Percentiles rank a stretch among this genome's conserved stretches.
Conservation (phyloP, 2,888 invertebrate species). For the Crioceris asparagi region DNA sequence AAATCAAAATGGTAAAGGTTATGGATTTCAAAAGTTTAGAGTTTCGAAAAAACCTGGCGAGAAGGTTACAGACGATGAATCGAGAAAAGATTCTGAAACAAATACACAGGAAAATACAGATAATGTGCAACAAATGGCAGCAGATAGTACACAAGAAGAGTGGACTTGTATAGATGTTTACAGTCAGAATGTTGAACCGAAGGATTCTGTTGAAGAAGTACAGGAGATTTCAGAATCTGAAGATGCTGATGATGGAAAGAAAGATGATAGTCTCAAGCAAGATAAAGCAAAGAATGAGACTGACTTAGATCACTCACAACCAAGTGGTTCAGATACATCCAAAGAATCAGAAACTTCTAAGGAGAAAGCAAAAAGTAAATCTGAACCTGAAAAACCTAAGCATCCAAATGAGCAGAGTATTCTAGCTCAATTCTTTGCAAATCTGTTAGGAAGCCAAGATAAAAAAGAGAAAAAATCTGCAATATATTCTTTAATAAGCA, state of each 20-base stretch:
- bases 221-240: neutral
- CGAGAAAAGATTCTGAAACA: conserved; percentile 11
- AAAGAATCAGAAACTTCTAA: neutral
- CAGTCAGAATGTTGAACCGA: conserved; percentile 5
- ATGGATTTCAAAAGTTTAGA: conserved; percentile 42
- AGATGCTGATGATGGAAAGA: conserved; percentile 9
- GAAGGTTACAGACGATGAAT: conserved; percentile 8
- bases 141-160: no score
- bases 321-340: conserved; percentile 2
- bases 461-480: conserved; percentile 26
- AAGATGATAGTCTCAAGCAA: conserved; percentile 2
- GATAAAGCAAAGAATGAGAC: conserved; percentile 2
- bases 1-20: conserved; percentile 37
- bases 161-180: no score
- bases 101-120: neutral
- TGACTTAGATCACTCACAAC: neutral
- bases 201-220: conserved; percentile 10
- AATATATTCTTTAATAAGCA: conserved; percentile 25
- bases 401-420: conserved; percentile 24
- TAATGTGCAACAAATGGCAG: neutral
- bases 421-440: conserved; percentile 26
- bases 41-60: conserved; percentile 39
- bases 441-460: conserved; percentile 25
- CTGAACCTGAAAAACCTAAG: conserved; percentile 6
- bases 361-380: neutral